Base-by-base conservation (phyloP, 2,888 invertebrate species). In the Melolontha melolontha region DNA sequence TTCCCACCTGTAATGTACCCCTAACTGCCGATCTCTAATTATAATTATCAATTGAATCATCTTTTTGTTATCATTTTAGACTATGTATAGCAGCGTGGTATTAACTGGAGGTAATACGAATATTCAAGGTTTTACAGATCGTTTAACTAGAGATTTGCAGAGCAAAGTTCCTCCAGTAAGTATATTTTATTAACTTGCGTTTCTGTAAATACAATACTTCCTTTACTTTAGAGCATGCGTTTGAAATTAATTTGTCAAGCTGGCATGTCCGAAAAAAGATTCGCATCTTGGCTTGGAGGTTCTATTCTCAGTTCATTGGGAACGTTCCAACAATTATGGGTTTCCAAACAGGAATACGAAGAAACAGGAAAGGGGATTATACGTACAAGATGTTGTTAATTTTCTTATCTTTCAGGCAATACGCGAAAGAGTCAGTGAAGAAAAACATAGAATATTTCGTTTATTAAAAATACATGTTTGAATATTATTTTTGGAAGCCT, bases 301-400 rank as follows among this genome's bases (percentile, higher is more conserved):
- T 91, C 91, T 0, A 92, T 92, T 72, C 83, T 92, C 44, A 91
- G 90, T 40, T 92, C 92, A 0, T 79, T 92, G 74, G 91, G 91
- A 44, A 89, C 91, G 1, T 92, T 92, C 80, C 92, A 92, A 76
- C 91, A 92, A 78, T 88, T 91, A 86, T 92, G 92, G 92, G 87
- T 92, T 64, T 90, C 91, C 11, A 90, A 90, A 75, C 90, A 91
- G 76, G 92, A 92, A 76, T 92, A 91, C 80, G 91, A 92, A 71
- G 92, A 92, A 79, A 87, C 86, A 12, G 92, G 92, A 7, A 90
- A 90, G 78, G 80, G 84, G 39, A 80, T 85, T 64, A 79, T 84
- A 40, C 14, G n/a, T 34, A 34, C 39, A 29, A 34, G 34, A 34
- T 12, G 11, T 11, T 55, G 12, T 34, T 12, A 55, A 5, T 52